Conservation (phyloP, 2,888 invertebrate genomes). For the Helicoverpa assulta region DNA sequence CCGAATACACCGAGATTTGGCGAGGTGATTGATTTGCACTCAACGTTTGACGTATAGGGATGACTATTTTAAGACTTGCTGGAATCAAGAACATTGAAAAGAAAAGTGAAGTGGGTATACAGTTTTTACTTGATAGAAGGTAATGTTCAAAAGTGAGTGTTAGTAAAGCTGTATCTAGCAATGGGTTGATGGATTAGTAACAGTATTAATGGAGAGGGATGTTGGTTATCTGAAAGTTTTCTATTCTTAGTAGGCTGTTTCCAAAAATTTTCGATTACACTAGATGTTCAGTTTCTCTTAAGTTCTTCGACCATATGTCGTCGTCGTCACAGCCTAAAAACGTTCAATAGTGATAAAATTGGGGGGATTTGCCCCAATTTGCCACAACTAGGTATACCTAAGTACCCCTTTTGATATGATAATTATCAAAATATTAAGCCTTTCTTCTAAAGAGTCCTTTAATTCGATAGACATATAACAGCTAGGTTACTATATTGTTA, state of each 20-base stretch:
- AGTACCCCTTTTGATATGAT: too few species aligned
- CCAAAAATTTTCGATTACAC: too few species aligned
- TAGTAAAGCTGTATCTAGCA: not conserved
- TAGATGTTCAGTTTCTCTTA: too few species aligned
- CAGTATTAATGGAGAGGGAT: not conserved
- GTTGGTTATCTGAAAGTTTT: not conserved
- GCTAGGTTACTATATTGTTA: not conserved
- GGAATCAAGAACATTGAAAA: not conserved
- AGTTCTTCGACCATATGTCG: too few species aligned
- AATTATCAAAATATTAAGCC: too few species aligned
- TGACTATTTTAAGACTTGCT: conserved; percentile 33
- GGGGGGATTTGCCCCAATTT: too few species aligned
- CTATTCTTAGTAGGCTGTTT: too few species aligned
- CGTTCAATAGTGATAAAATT: too few species aligned
- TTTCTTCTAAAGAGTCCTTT: too few species aligned
- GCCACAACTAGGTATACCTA: too few species aligned
- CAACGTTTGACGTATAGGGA: conserved; percentile 45
- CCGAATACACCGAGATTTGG: conserved; percentile 41
- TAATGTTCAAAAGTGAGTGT: not conserved
- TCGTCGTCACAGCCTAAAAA: too few species aligned
- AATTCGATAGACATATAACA: not conserved
- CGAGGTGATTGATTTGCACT: conserved; percentile 55
- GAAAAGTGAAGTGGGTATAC: conserved; percentile 2
- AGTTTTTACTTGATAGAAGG: not conserved
- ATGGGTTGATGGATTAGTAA: not conserved